Base-by-base conservation (phyloP, 1,140 invertebrate species). In the Drosophila varians region DNA sequence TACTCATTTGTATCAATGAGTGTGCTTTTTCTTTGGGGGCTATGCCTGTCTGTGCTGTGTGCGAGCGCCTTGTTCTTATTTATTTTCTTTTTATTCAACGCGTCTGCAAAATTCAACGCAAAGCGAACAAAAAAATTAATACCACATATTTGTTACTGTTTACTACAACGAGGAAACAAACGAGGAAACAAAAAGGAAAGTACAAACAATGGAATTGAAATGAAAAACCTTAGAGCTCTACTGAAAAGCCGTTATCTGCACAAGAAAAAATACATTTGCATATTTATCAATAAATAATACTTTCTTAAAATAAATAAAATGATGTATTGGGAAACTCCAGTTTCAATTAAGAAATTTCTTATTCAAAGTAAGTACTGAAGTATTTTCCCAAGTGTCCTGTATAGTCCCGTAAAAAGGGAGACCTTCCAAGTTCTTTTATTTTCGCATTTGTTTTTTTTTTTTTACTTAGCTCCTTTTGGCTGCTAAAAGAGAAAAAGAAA, bases 71-170 rank as follows among this genome's bases (percentile, higher is more conserved):
- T 40, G 52, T 47, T 68, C 76, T 76, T 84, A 86, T 86, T 86
- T 86, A 86, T 86, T 86, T 84, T 73, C 65, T 45, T 76, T 84
- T 86, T 84, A 72, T 72, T 75, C 60, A 84, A 84, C 60, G 65
- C 71, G 42, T 38, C 58, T 56, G 62, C 34, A 60, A 52, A 66
- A 52, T 38, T 54, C 34, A 71, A 55, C 66, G 46, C 43, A 42
- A 68, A 52, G 49, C 38, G 23, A 38, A 51, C 42, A 43, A 31
- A 42, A 46, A 68, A 74, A 65, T 65, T 54, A 43, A 57, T 71
- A 60, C 46, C 60, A 66, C 71, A 78, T 75, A 78, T 79, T 76
- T 86, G 75, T 68, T 64, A 64, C 65, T 73, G 60, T 80, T 61
- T 70, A 57, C 55, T 53, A 55, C 48, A 57, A 62, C n/a, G n/a